phyloP scores from a whole-genome alignment of 2,797 vertebrate species.

The Enteromius argenteus region DNA sequence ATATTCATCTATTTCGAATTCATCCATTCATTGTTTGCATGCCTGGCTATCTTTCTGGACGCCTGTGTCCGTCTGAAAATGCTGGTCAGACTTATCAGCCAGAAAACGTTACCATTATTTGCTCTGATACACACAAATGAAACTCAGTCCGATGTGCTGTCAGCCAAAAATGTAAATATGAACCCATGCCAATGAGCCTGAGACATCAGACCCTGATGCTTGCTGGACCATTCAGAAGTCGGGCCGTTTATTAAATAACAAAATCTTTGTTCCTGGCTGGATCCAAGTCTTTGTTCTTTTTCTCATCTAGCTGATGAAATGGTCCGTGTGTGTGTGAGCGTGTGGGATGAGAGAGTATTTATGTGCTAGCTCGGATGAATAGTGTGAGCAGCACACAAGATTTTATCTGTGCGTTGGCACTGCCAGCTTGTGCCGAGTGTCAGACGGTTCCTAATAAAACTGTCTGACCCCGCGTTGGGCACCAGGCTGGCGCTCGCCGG shows the following conservation, averaged over 20 bases:
- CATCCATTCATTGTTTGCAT: neutral
- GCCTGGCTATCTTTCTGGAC: neutral
- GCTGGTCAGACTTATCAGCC: conserved; percentile 11
- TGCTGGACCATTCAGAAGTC: conserved; percentile 50
- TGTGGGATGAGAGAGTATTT: conserved; percentile 68
- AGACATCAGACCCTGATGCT: conserved; percentile 16
- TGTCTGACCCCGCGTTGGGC: conserved; percentile 93
- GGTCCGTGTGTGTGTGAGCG: conserved; percentile 13
- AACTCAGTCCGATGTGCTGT: conserved; percentile 26
- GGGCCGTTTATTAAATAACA: conserved; percentile 41
- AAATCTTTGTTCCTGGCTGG: conserved; percentile 32
- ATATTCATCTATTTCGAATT: neutral
- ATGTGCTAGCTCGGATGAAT: conserved; percentile 70
- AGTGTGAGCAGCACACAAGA: conserved; percentile 77
- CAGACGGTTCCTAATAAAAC: conserved; percentile 96
- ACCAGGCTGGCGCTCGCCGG: conserved; percentile 85
- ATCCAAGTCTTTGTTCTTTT: conserved; percentile 35
- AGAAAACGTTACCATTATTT: conserved; percentile 51
- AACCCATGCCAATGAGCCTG: conserved; percentile 13
- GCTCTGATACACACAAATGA: conserved; percentile 43
- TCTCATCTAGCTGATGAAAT: conserved; percentile 35
- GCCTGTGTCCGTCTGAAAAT: conserved; percentile 7
- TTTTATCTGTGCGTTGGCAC: conserved; percentile 88
- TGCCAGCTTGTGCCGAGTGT: conserved; percentile 87
- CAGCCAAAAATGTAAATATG: conserved; percentile 53